Percentiles rank a stretch among this genome's conserved stretches.
Evolutionary conservation across 2,113 vertebrate genomes (phyloP).

Genomic region (Misgurnus anguillicaudatus): DNA sequence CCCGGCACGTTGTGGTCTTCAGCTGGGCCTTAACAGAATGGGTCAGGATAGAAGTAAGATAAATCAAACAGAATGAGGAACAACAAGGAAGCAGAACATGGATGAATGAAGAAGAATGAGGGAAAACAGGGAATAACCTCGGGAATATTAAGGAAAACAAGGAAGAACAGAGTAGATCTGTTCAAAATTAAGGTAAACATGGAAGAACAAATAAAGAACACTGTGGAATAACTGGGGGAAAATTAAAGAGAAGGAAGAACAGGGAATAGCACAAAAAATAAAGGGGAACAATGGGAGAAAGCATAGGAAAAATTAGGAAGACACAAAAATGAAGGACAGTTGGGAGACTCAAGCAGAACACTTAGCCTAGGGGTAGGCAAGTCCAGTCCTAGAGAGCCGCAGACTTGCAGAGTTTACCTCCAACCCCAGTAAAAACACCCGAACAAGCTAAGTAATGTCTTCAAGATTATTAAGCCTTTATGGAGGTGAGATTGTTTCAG

Average conservation of each 20-base stretch:
- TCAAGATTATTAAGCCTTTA: too few species aligned
- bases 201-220: background rate
- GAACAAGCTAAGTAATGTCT: too few species aligned
- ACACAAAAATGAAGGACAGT: background rate
- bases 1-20: background rate
- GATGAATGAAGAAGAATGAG: background rate
- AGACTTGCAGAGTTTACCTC: too few species aligned
- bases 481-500: too few species aligned
- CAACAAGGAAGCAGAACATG: background rate
- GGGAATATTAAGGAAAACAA: background rate
- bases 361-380: too few species aligned
- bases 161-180: background rate
- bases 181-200: background rate
- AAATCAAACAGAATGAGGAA: background rate
- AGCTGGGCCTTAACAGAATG: background rate
- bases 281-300: too few species aligned
- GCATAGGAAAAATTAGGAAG: too few species aligned
- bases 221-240: background rate
- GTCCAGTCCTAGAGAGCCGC: background rate
- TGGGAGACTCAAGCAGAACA: too few species aligned
- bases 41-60: background rate
- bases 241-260: background rate
- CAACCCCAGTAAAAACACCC: too few species aligned
- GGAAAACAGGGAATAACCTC: slow-evolving; percentile 4
- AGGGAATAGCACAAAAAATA: background rate